Conservation (phyloP, 1,140 invertebrate species). For the Metaphire vulgaris region DNA sequence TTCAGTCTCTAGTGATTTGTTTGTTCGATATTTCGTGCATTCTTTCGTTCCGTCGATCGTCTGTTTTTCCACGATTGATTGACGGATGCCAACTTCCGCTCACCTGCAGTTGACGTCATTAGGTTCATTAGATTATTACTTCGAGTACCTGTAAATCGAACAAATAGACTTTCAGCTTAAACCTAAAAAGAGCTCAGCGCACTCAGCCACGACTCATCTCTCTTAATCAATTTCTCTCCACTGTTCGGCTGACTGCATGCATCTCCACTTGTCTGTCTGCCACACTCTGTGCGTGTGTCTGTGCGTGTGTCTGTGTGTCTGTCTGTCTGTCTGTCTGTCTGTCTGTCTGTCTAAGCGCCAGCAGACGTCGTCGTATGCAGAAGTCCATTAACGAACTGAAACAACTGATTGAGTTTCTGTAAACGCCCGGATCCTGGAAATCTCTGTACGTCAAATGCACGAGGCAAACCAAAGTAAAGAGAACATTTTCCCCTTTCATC, state of each 20-base stretch:
- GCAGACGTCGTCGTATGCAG: not conserved
- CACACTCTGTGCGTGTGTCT: not conserved
- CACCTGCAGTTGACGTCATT: no score
- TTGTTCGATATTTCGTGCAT: no score
- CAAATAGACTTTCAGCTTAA: no score
- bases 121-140: no score
- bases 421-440: no score
- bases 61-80: no score
- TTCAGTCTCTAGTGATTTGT: no score
- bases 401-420: not conserved
- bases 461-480: no score
- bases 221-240: not conserved
- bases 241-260: not conserved
- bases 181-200: constrained; percentile 1
- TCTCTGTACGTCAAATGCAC: no score
- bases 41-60: no score
- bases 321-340: not conserved
- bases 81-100: not conserved
- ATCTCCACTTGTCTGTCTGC: not conserved
- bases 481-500: not conserved
- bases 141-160: no score
- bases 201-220: not conserved
- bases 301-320: not conserved
- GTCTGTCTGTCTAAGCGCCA: not conserved
- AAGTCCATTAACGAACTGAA: not conserved